Evolutionary conservation across 2,113 vertebrate species (phyloP), one percentile per base, ranked within the genome.

Genomic region (Acanthochromis polyacanthus): DNA sequence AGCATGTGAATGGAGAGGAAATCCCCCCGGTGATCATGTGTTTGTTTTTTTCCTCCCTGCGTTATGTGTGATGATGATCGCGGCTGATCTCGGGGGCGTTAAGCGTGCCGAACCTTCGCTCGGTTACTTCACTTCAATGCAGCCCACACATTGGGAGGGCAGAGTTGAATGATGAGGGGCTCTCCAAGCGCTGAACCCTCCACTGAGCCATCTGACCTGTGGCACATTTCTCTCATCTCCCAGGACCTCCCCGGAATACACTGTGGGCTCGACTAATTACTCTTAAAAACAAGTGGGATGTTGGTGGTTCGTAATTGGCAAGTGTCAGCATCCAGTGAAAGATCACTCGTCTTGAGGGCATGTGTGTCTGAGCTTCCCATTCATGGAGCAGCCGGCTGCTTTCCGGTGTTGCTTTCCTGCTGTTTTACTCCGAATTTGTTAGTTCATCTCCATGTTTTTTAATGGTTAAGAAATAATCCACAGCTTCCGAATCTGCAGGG

Each of bases 261-360:
- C 71, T 77, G 66, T 25, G 85, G 82, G 78, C 80, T 77, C 61
- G 72, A 73, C 89, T 92, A 91, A 93, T 90, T 90, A 90, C 87
- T 91, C 87, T 91, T 88, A 87, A 90, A 91, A 93, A 90, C 85
- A 88, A 90, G 85, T 88, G 87, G 82, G 77, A 84, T 69, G 90
- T 91, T 89, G 91, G 91, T 71, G 87, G 82, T 71, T 79, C 80
- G 80, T 90, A 91, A 90, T 90, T 92, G 87, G 83, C 83, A 75
- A 79, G 84, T 90, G 83, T 86, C 90, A 88, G 83, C 77, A 84
- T 80, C 71, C 85, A 75, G 85, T 82, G 71, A 90, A 82, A 87
- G 84, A 91, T 89, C 73, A 70, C 67, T 65, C 30, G 22, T 87
- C 88, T 87, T 86, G 61, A 81, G 87, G 89, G 82, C 85, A 86